Conservation (phyloP, 2,113 vertebrate species). For the human region GRCh38 chr6:65760501-65761000, state of each 20-base stretch:
- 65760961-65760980: not conserved
- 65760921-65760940: not conserved
- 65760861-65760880: not conserved
- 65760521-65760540: not conserved
- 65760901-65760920: not conserved
- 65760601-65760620: not conserved
- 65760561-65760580: not conserved
- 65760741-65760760: not conserved
- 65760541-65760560: too few relatives aligned
- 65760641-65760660: not conserved
- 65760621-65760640: not conserved
- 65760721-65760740: not conserved
- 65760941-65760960: not conserved
- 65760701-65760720: not conserved
- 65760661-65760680: not conserved
- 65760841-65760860: not conserved
- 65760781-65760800: not conserved
- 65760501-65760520: too few relatives aligned
- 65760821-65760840: not conserved
- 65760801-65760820: not conserved
- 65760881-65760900: not conserved
- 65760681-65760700: not conserved
- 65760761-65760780: not conserved
- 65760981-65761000: fast-evolving
- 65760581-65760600: not conserved